Evolutionary conservation across 2,888 invertebrate species (phyloP).

Genomic region (Flexamia atlantica): DNA sequence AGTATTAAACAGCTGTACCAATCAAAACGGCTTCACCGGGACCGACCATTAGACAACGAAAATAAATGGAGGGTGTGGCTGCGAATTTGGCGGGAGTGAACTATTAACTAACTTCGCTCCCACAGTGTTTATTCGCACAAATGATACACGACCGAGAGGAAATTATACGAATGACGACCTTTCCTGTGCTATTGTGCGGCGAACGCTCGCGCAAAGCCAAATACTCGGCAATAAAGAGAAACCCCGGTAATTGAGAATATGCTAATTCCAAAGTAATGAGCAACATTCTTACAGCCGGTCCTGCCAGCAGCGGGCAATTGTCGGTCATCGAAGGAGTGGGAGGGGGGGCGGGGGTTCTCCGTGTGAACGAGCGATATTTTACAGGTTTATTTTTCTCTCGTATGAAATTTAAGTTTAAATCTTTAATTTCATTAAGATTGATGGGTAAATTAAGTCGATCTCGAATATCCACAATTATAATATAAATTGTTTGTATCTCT

Average conservation of each 20-base stretch:
- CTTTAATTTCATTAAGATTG: too few species aligned
- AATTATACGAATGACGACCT: constrained; percentile 8
- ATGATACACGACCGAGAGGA: constrained; percentile 10
- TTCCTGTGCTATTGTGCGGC: background rate
- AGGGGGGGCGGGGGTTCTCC: too few species aligned
- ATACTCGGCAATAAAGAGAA: constrained; percentile 10
- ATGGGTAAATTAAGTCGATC: too few species aligned
- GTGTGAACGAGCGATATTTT: too few species aligned
- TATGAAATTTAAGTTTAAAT: too few species aligned
- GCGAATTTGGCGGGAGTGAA: background rate
- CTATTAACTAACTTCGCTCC: background rate
- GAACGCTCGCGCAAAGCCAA: background rate
- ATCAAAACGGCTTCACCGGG: background rate
- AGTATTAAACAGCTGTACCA: constrained; percentile 9
- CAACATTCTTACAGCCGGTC: constrained; percentile 8
- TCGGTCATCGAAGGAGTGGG: background rate
- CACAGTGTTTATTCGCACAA: constrained; percentile 3
- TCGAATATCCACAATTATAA: too few species aligned
- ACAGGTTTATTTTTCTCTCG: too few species aligned
- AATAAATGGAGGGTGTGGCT: constrained; percentile 43
- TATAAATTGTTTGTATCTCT: too few species aligned
- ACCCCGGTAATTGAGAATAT: constrained; percentile 22
- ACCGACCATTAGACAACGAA: constrained; percentile 2
- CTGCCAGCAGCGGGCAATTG: constrained; percentile 1
- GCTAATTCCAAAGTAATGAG: constrained; percentile 11